These are phyloP conservation scores for Tanytarsus gracilentus DNA, from an alignment of 2,888 invertebrate genomes.

Conservation along the genomic window DNA sequence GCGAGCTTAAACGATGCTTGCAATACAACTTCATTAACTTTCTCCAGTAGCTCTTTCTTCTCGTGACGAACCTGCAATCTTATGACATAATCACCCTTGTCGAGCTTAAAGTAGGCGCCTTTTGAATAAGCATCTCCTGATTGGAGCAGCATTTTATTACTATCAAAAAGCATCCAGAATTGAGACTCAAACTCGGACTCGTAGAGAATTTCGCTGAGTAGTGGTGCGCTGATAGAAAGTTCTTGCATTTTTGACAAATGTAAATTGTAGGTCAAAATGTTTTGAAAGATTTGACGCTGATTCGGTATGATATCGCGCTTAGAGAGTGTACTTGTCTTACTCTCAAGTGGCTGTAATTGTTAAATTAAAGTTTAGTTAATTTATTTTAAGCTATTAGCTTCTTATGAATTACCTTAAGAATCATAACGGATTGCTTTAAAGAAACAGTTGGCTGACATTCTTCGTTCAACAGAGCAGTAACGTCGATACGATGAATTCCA, in stretches of 20 bases:
- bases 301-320: slow-evolving; percentile 79
- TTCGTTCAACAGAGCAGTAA: slow-evolving; percentile 64
- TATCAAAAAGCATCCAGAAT: slow-evolving; percentile 92
- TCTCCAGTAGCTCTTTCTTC: slow-evolving; percentile 72
- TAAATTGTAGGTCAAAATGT: slow-evolving; percentile 79
- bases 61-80: slow-evolving; percentile 86
- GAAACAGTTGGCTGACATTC: slow-evolving; percentile 67
- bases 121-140: slow-evolving; percentile 85
- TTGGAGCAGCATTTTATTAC: slow-evolving; percentile 75
- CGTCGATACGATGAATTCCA: slow-evolving; percentile 61
- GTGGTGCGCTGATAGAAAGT: slow-evolving; percentile 65
- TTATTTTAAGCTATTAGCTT: too few species aligned
- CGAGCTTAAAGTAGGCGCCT: slow-evolving; percentile 68
- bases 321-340: slow-evolving; percentile 67
- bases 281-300: slow-evolving; percentile 81
- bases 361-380: too few species aligned
- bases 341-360: slow-evolving; percentile 66
- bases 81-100: slow-evolving; percentile 90
- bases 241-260: slow-evolving; percentile 74
- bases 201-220: slow-evolving; percentile 81
- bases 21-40: slow-evolving; percentile 68
- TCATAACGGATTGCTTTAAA: slow-evolving; percentile 65
- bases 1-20: slow-evolving; percentile 67
- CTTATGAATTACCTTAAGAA: too few species aligned
- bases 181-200: slow-evolving; percentile 95